A percentile compares a stretch with the other conserved stretches of the same genome.
phyloP scores from a whole-genome alignment of 2,888 invertebrate species.

The Sesia apiformis region DNA sequence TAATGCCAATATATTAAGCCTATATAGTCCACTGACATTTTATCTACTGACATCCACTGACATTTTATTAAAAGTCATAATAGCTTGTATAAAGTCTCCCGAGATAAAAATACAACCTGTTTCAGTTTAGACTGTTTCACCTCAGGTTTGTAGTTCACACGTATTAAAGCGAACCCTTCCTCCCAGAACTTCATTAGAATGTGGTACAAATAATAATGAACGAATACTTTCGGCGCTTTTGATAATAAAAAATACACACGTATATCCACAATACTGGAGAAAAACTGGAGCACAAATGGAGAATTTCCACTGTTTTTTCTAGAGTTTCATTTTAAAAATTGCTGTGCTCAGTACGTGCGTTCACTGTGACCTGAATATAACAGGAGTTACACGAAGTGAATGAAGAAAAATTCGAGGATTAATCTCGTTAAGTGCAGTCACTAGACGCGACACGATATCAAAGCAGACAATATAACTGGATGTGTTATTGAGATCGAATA shows the following conservation, averaged over 20 bases:
- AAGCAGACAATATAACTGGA: neutral
- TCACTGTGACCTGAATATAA: slow-evolving; percentile 42
- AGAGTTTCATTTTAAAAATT: slow-evolving; percentile 37
- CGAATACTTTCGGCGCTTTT: too few species aligned
- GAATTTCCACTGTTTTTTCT: neutral
- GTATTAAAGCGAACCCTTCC: too few species aligned
- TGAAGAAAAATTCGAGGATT: neutral
- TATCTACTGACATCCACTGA: too few species aligned
- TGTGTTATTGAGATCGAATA: neutral
- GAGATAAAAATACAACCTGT: too few species aligned
- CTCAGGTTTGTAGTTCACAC: too few species aligned
- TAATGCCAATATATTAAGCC: too few species aligned
- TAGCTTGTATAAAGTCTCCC: too few species aligned
- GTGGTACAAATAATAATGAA: too few species aligned
- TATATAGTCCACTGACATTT: too few species aligned
- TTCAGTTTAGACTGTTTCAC: too few species aligned
- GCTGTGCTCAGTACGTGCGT: slow-evolving; percentile 30
- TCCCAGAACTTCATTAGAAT: too few species aligned
- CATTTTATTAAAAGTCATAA: too few species aligned
- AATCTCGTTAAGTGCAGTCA: neutral
- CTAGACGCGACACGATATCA: neutral
- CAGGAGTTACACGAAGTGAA: slow-evolving; percentile 8
- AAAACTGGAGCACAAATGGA: neutral
- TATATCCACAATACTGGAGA: neutral
- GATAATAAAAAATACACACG: neutral